A percentile compares a stretch with the other conserved stretches of the same genome.
These are phyloP conservation scores for Cirrhinus mrigala DNA, from an alignment of 2,797 vertebrate species.

Conservation along the genomic window DNA sequence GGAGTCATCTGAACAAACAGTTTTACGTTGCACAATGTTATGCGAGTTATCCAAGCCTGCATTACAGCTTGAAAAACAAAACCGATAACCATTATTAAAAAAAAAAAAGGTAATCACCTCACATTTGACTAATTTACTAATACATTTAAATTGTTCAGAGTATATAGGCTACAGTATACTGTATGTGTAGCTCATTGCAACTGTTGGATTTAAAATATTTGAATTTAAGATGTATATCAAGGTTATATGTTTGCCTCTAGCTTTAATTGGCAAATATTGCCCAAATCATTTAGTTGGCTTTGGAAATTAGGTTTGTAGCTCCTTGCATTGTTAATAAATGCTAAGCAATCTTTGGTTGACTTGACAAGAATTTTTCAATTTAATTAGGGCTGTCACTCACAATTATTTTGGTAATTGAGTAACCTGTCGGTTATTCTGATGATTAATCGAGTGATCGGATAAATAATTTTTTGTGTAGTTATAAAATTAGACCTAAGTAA, in stretches of 20 bases:
- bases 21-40: not conserved
- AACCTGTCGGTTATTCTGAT: no score
- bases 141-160: not conserved
- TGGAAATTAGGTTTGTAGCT: not conserved
- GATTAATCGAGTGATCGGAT: no score
- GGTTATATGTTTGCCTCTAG: not conserved
- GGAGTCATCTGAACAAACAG: not conserved
- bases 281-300: not conserved
- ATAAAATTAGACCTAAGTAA: no score
- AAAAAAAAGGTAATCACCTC: not conserved
- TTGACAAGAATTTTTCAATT: not conserved
- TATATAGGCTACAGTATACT: not conserved
- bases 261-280: not conserved
- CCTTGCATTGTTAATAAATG: not conserved
- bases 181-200: not conserved
- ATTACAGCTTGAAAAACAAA: not conserved
- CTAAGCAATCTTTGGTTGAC: not conserved
- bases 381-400: no score
- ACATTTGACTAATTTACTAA: no score
- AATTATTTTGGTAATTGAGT: no score
- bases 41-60: not conserved
- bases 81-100: not conserved
- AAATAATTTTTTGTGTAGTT: no score
- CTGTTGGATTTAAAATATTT: not conserved
- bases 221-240: not conserved